Evolutionary conservation across 2,113 vertebrate species (phyloP).

Genomic region (Xerus inauris): DNA sequence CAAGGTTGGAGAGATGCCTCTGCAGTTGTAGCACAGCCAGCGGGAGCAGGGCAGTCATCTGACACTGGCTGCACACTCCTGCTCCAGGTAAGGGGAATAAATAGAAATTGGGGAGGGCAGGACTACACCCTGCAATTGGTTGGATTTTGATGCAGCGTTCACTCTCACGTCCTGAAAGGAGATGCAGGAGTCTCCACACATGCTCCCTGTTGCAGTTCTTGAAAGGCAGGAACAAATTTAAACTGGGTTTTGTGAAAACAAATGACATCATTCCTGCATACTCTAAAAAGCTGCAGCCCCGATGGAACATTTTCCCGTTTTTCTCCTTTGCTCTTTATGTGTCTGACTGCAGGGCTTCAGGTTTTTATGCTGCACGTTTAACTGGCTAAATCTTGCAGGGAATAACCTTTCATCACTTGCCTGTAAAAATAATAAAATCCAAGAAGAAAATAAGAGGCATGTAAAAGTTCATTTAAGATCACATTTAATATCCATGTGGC

Average conservation of each 20-base stretch:
- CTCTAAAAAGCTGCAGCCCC: slow-evolving; percentile 74
- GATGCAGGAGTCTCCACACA: slow-evolving; percentile 78
- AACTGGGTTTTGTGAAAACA: slow-evolving; percentile 71
- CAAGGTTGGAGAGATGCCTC: neutral
- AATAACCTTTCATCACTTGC: slow-evolving; percentile 74
- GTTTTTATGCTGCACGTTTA: slow-evolving; percentile 54
- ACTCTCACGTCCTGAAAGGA: slow-evolving; percentile 64
- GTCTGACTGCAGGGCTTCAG: slow-evolving; percentile 17
- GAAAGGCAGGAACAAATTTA: slow-evolving; percentile 74
- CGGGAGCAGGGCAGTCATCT: neutral
- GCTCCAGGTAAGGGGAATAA: slow-evolving; percentile 64
- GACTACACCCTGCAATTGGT: neutral
- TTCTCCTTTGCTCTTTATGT: slow-evolving; percentile 56
- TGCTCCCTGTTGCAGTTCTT: slow-evolving; percentile 71
- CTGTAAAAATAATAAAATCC: slow-evolving; percentile 71
- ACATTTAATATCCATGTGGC: slow-evolving; percentile 41
- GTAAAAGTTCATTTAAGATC: slow-evolving; percentile 58
- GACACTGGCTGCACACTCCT: neutral
- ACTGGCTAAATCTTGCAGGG: slow-evolving; percentile 67
- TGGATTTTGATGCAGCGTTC: slow-evolving; percentile 72
- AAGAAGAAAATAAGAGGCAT: slow-evolving; percentile 64
- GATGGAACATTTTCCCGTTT: neutral
- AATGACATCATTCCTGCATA: slow-evolving; percentile 57
- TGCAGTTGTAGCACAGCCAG: neutral
- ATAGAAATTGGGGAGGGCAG: slow-evolving; percentile 45